Percentiles rank a stretch among this genome's conserved stretches.
Conservation (phyloP, 2,113 vertebrate species). For the Hippolais icterina region DNA sequence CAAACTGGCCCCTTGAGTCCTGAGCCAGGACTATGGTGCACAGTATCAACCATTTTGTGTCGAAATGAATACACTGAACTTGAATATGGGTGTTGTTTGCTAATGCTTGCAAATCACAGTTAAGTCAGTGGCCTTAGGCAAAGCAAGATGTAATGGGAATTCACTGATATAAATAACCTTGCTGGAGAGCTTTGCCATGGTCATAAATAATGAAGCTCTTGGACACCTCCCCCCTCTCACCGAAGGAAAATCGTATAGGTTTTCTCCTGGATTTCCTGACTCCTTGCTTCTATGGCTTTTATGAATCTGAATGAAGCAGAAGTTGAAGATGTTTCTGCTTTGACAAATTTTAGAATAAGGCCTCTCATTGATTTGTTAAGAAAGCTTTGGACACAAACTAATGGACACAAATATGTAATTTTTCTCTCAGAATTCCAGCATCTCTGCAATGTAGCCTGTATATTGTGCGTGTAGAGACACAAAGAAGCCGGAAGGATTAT, state of each 20-base stretch:
- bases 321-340: neutral
- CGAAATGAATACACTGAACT: neutral
- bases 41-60: neutral
- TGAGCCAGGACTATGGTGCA: neutral
- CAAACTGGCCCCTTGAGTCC: constrained; percentile 19
- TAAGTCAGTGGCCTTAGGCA: constrained; percentile 1
- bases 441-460: neutral
- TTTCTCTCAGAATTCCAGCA: neutral
- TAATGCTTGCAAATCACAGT: constrained; percentile 15
- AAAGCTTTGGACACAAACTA: neutral
- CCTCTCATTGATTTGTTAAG: neutral
- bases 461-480: neutral
- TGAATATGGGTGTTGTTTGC: constrained; percentile 54
- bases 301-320: neutral
- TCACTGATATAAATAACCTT: neutral
- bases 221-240: neutral
- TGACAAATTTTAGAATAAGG: neutral
- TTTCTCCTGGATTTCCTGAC: neutral
- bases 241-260: neutral
- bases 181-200: neutral
- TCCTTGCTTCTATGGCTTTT: neutral
- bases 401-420: neutral
- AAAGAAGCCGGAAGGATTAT: neutral
- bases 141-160: neutral
- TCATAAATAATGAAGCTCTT: constrained; percentile 8